These are phyloP conservation scores for Glaucomys volans DNA, from an alignment of 2,113 vertebrate species.

Conservation along the genomic window DNA sequence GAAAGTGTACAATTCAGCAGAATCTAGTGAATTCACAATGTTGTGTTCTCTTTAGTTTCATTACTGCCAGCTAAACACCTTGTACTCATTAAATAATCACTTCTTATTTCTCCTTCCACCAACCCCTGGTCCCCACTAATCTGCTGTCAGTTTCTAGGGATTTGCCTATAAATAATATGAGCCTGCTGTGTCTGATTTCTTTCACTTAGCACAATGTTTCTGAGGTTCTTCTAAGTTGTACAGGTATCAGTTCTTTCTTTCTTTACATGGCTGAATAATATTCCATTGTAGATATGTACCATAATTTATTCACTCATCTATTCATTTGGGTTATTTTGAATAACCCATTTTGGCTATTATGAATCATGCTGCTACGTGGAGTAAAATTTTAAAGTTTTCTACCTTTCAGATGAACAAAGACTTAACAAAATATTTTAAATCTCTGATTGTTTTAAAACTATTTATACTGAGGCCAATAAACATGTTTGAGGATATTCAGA, in stretches of 20 bases:
- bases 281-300: background rate
- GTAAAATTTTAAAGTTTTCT: background rate
- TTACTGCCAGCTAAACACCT: background rate
- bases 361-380: background rate
- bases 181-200: background rate
- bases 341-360: background rate
- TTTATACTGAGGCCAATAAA: background rate
- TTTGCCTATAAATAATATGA: too few relatives aligned
- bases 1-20: background rate
- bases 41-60: background rate
- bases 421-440: background rate
- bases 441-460: background rate
- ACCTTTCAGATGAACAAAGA: background rate
- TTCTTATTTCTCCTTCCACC: background rate
- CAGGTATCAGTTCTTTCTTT: background rate
- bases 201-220: too few relatives aligned
- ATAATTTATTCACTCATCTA: too few relatives aligned
- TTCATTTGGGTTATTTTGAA: too few relatives aligned
- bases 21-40: background rate
- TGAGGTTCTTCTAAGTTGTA: too few relatives aligned
- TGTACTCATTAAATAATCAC: background rate
- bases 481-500: background rate
- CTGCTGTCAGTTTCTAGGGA: too few relatives aligned
- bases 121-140: background rate
- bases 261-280: background rate